Base-by-base conservation (phyloP, 2,113 vertebrate species). In the Rafetus swinhoei region DNA sequence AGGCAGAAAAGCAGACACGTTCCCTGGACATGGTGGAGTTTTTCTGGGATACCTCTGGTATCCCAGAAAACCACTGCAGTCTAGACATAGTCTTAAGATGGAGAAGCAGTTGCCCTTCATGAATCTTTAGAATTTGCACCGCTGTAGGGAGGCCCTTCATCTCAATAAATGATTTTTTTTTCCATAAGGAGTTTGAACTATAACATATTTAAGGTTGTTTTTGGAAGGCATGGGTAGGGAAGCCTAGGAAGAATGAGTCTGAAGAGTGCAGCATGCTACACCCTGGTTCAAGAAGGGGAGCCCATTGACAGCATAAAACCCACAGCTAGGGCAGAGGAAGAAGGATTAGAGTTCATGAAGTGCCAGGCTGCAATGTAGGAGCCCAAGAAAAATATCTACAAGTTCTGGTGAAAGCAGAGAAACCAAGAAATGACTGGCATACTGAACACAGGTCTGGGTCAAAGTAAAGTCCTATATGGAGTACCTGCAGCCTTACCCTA, bases 61-160 rank as follows among this genome's bases (percentile, higher is more conserved):
- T 45, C 5, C 39, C 39, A 5, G 39, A 45, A 45, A 45, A 45
- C 45, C 45, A 4, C 45, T 5, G 45, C 5, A 45, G 45, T 45
- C 90, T 72, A 45, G 45, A 45, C 6, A 45, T 45, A 45, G 45
- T 57, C 92, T 92, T 91, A 72, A 62, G 72, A 19, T 93, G 45
- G 2, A 84, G 57, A 81, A 84, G 62, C 96, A 97, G 96, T 95
- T 97, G 96, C 93, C 45, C 77, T 95, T 94, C 89, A 80, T 3
- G 24, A 87, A 86, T 62, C 79, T 59, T 77, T 88, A 82, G 89
- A 95, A 94, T 95, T 91, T 93, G 45, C 1, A 1, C 55, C 74
- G 79, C 7, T 1, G 19, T 1, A 25, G 16, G 14, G 57, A 91
- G 81, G n/a, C 1, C 2, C 6, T 0, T 6, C 18, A 24, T 35